Evolutionary conservation across 2,113 vertebrate species (phyloP).

Genomic region (Neolamprologus tretocephalus): DNA sequence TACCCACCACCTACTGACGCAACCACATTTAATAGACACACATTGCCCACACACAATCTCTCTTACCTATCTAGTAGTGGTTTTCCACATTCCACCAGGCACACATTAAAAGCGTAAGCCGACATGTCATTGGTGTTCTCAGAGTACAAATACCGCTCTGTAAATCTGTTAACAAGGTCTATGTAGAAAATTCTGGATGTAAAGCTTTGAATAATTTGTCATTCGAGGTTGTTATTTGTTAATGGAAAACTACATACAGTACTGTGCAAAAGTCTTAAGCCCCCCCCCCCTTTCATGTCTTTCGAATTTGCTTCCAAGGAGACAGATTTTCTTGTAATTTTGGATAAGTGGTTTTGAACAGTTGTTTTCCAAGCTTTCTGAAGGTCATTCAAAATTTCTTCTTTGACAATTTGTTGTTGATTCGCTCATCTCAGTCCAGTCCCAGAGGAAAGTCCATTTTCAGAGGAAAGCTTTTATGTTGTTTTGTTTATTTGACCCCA

Average conservation of each 20-base stretch:
- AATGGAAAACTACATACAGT: not conserved
- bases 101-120: not conserved
- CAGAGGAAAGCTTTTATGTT: not conserved
- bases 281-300: not conserved
- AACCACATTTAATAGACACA: not conserved
- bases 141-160: not conserved
- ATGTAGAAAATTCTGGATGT: not conserved
- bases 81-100: not conserved
- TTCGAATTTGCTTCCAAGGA: not conserved
- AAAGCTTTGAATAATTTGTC: not conserved
- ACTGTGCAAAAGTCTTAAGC: not conserved
- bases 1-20: conserved; percentile 23
- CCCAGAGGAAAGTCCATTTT: not conserved
- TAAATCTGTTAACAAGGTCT: not conserved
- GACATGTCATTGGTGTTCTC: not conserved
- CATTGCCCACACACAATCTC: not conserved
- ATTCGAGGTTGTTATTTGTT: not conserved
- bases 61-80: not conserved
- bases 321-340: not conserved
- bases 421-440: not conserved
- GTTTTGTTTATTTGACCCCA: not conserved
- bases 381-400: not conserved
- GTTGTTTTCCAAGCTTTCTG: not conserved
- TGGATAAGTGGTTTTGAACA: not conserved
- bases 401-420: not conserved